Percentiles rank a stretch among this genome's conserved stretches.
Conservation (phyloP, 1,140 invertebrate species). For the Eciton burchellii region DNA sequence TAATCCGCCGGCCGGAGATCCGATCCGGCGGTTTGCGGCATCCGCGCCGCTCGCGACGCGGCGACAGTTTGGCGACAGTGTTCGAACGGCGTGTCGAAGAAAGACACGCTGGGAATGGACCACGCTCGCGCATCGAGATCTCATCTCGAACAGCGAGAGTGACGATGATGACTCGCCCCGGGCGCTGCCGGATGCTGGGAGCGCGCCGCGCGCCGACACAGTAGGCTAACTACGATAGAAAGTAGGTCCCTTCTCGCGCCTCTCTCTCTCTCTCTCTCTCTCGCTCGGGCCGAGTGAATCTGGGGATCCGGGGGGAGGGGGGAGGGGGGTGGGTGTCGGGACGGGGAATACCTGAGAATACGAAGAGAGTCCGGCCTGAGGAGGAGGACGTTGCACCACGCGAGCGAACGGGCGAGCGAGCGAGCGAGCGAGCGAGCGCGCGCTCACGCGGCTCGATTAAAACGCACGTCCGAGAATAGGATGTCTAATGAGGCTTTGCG, state of each 20-base stretch:
- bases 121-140: conserved; percentile 12
- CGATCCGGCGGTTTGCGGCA: conserved; percentile 26
- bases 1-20: conserved; percentile 1
- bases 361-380: conserved; percentile 48
- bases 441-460: conserved; percentile 65
- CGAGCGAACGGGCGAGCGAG: conserved; percentile 42
- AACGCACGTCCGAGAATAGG: conserved; percentile 71
- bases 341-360: conserved; percentile 37
- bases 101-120: conserved; percentile 43
- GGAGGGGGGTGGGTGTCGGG: background rate
- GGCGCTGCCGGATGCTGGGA: conserved; percentile 80
- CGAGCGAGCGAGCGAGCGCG: conserved; percentile 46
- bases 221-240: conserved; percentile 81
- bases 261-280: conserved; percentile 62
- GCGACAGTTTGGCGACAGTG: background rate
- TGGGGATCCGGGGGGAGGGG: conserved; percentile 1
- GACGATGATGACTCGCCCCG: conserved; percentile 77
- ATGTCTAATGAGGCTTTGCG: conserved; percentile 75
- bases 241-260: conserved; percentile 80
- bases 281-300: conserved; percentile 44
- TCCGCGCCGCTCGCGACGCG: background rate
- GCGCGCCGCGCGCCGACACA: conserved; percentile 65
- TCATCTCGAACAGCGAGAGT: conserved; percentile 76
- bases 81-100: conserved; percentile 23
- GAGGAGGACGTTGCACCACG: conserved; percentile 70